phyloP scores from a whole-genome alignment of 2,888 invertebrate genomes.

The Drosophila anomelani region DNA sequence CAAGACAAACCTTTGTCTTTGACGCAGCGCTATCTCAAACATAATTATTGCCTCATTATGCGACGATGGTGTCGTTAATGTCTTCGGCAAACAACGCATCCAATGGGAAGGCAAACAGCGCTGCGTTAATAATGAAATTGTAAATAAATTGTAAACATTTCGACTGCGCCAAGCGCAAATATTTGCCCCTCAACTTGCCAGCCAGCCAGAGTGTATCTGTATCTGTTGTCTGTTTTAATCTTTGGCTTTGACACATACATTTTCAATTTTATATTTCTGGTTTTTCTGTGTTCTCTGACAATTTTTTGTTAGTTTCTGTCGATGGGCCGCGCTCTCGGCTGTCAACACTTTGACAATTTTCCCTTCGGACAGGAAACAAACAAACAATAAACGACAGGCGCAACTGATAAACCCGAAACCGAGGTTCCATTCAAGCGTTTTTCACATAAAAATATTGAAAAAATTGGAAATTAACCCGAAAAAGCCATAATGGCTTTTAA shows the following conservation, averaged over 20 bases:
- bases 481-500: slow-evolving; percentile 48
- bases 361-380: slow-evolving; percentile 46
- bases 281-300: neutral
- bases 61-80: slow-evolving; percentile 62
- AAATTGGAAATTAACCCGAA: slow-evolving; percentile 35
- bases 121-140: slow-evolving; percentile 71
- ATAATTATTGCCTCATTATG: slow-evolving; percentile 72
- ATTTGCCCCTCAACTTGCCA: slow-evolving; percentile 56
- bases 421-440: slow-evolving; percentile 22
- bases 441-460: slow-evolving; percentile 39
- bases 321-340: slow-evolving; percentile 45
- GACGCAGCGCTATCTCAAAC: slow-evolving; percentile 47
- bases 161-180: slow-evolving; percentile 62
- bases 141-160: slow-evolving; percentile 75
- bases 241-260: slow-evolving; percentile 47
- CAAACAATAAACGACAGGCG: slow-evolving; percentile 59
- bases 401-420: slow-evolving; percentile 53
- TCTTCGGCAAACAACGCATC: slow-evolving; percentile 55
- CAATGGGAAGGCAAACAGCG: slow-evolving; percentile 47
- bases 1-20: slow-evolving; percentile 48
- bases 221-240: slow-evolving; percentile 34
- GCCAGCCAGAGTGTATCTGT: slow-evolving; percentile 10
- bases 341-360: slow-evolving; percentile 75
- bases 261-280: slow-evolving; percentile 37
- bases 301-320: slow-evolving; percentile 13